Evolutionary conservation across 2,113 vertebrate genomes (phyloP).

Genomic region (Echinops telfairi): DNA sequence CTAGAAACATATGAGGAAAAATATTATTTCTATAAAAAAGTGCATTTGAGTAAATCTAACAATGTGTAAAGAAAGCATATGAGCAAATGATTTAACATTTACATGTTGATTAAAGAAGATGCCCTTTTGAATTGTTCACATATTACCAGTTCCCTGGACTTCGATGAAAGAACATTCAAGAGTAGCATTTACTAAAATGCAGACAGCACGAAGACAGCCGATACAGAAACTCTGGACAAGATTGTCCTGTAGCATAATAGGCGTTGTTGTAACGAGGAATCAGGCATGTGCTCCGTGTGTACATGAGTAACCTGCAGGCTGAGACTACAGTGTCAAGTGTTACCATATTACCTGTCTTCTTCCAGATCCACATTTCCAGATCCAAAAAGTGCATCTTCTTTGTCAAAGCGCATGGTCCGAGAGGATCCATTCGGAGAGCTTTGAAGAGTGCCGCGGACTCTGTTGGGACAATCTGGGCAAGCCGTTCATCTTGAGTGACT

Average conservation of each 20-base stretch:
- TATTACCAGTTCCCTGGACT: not conserved
- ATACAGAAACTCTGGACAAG: not conserved
- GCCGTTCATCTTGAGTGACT: slow-evolving; percentile 56
- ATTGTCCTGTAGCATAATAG: not conserved
- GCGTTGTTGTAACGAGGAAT: not conserved
- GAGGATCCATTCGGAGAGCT: slow-evolving; percentile 32
- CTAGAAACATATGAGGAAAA: no score
- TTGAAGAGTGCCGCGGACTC: slow-evolving; percentile 31
- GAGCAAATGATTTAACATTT: not conserved
- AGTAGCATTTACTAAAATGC: not conserved
- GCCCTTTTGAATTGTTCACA: not conserved
- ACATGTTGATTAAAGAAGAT: not conserved
- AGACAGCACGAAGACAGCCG: not conserved
- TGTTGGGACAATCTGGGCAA: not conserved
- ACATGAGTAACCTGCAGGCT: not conserved
- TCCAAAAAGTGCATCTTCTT: slow-evolving; percentile 17
- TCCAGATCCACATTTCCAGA: not conserved
- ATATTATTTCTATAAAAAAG: no score
- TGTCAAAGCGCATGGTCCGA: slow-evolving; percentile 12
- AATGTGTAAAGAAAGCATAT: not conserved
- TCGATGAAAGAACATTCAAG: not conserved
- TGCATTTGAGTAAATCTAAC: no score
- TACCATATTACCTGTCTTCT: not conserved
- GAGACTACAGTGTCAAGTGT: not conserved
- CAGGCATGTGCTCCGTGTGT: not conserved